Evolutionary conservation across 2,888 invertebrate genomes (phyloP).

Genomic region (Synanthedon formicaeformis): DNA sequence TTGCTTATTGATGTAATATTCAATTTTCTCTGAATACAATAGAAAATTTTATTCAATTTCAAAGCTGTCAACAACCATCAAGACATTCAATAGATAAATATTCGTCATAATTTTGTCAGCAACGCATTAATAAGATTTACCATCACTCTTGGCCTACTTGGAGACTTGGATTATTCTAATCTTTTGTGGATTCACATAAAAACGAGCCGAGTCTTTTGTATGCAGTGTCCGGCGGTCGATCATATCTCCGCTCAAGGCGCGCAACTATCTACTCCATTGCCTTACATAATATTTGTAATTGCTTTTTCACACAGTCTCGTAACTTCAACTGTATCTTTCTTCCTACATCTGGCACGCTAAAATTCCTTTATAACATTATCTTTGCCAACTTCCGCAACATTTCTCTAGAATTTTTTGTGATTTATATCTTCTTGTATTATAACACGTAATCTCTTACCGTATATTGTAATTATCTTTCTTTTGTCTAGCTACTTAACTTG

Average conservation of each 20-base stretch:
- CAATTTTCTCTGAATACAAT: too few relatives aligned
- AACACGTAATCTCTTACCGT: too few relatives aligned
- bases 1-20: too few relatives aligned
- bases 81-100: too few relatives aligned
- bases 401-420: neutral
- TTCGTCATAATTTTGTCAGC: too few relatives aligned
- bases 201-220: neutral
- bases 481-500: too few relatives aligned
- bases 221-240: slow-evolving; percentile 15
- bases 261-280: slow-evolving; percentile 45
- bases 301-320: slow-evolving; percentile 52
- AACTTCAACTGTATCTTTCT: slow-evolving; percentile 29
- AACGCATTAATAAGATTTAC: too few relatives aligned
- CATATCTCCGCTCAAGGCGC: slow-evolving; percentile 30
- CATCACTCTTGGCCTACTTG: too few relatives aligned
- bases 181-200: neutral
- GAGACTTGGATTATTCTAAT: neutral
- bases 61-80: too few relatives aligned
- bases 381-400: slow-evolving; percentile 27
- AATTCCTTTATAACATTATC: slow-evolving; percentile 19
- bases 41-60: too few relatives aligned
- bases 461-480: too few relatives aligned
- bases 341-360: slow-evolving; percentile 40
- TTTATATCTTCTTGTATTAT: too few relatives aligned
- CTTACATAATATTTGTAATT: slow-evolving; percentile 56